Percentiles rank a stretch among this genome's conserved stretches.
phyloP scores from a whole-genome alignment of 2,113 vertebrate species.

The Ploceus nigricollis region DNA sequence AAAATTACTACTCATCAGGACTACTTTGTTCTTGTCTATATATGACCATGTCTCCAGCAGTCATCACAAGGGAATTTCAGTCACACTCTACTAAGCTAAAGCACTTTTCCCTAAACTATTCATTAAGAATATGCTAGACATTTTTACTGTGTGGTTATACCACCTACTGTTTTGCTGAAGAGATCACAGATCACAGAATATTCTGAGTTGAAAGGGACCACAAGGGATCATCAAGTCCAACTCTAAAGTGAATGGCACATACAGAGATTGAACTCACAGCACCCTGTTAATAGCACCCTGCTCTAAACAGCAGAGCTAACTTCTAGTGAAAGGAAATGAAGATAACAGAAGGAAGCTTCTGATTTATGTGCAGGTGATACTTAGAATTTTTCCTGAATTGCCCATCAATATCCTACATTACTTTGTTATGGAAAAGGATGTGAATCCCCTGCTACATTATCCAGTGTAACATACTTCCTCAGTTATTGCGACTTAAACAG shows the following conservation, averaged over 20 bases:
- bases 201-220: background rate
- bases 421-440: background rate
- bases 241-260: background rate
- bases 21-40: background rate
- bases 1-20: background rate
- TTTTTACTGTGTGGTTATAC: background rate
- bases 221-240: background rate
- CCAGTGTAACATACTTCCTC: background rate
- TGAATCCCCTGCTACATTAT: background rate
- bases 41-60: background rate
- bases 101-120: background rate
- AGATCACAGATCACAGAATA: background rate
- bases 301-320: background rate
- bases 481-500: background rate
- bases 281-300: background rate
- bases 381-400: background rate
- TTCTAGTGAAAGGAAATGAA: background rate
- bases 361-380: background rate
- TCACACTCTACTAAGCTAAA: background rate
- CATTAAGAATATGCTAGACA: background rate
- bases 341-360: background rate
- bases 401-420: background rate
- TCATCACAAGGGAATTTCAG: background rate
- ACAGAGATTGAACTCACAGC: background rate
- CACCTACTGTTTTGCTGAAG: background rate